These are phyloP conservation scores for Iguana delicatissima DNA, from an alignment of 2,797 vertebrate genomes.

Conservation along the genomic window DNA sequence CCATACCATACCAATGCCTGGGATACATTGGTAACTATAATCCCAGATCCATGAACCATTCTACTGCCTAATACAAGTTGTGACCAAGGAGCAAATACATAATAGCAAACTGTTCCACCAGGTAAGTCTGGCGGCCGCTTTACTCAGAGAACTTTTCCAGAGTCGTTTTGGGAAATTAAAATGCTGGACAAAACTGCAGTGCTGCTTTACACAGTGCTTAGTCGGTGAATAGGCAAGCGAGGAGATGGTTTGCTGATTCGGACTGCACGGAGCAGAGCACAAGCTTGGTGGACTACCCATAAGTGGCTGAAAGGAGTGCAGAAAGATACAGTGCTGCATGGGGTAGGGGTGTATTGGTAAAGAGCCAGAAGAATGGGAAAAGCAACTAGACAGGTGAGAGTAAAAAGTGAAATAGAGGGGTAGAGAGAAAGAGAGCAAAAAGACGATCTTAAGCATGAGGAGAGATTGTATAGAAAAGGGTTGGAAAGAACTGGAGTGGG, in stretches of 20 bases:
- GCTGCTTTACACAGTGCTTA: background rate
- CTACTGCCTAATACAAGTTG: no score
- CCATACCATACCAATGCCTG: no score
- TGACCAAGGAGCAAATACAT: no score
- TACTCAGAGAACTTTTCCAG: background rate
- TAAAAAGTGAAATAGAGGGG: background rate
- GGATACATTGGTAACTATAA: no score
- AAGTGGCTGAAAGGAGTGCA: background rate
- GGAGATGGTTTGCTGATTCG: background rate
- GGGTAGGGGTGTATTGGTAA: background rate
- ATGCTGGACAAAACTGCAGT: background rate
- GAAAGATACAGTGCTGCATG: background rate
- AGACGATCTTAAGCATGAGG: background rate
- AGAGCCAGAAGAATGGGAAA: background rate
- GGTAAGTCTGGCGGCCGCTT: background rate
- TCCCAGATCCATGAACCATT: no score
- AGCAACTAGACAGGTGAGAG: no score
- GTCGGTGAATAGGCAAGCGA: background rate
- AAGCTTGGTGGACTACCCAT: background rate
- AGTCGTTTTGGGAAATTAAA: background rate
- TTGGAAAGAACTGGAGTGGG: background rate
- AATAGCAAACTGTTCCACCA: no score
- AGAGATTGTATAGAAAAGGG: background rate
- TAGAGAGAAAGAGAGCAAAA: background rate
- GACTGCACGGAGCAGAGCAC: background rate